phyloP scores from a whole-genome alignment of 2,113 vertebrate species.

The Oreochromis spilurus region DNA sequence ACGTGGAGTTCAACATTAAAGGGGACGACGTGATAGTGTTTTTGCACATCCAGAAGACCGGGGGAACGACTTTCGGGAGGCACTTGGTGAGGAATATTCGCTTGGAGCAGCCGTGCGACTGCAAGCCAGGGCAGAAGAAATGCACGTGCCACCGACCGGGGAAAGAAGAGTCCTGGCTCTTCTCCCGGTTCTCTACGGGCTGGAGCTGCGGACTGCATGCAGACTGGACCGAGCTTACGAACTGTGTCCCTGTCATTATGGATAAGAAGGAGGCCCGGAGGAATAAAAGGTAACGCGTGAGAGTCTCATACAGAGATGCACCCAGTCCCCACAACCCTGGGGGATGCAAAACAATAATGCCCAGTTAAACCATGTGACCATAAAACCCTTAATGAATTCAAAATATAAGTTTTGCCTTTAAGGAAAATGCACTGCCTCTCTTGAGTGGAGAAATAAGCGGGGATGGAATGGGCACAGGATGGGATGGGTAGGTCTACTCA shows the following conservation, averaged over 20 bases:
- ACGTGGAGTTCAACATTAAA: constrained; percentile 89
- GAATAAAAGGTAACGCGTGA: constrained; percentile 65
- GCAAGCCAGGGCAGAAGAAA: constrained; percentile 94
- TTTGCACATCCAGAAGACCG: constrained; percentile 97
- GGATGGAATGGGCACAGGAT: neutral
- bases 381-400: neutral
- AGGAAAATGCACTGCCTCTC: neutral
- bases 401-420: neutral
- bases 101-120: constrained; percentile 92
- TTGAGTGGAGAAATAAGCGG: neutral
- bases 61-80: constrained; percentile 93
- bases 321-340: neutral
- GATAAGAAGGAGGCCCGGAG: constrained; percentile 83
- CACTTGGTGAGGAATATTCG: constrained; percentile 96
- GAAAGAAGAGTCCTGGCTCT: constrained; percentile 91
- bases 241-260: constrained; percentile 92
- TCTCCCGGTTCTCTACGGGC: constrained; percentile 90
- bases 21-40: constrained; percentile 95
- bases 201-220: constrained; percentile 93
- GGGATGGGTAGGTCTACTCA: neutral
- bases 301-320: neutral
- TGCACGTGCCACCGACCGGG: constrained; percentile 93
- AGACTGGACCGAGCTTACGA: constrained; percentile 92
- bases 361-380: neutral
- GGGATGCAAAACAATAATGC: neutral